Conservation (phyloP, 2,888 invertebrate genomes). For the Scelioninae gen. 2 region DNA sequence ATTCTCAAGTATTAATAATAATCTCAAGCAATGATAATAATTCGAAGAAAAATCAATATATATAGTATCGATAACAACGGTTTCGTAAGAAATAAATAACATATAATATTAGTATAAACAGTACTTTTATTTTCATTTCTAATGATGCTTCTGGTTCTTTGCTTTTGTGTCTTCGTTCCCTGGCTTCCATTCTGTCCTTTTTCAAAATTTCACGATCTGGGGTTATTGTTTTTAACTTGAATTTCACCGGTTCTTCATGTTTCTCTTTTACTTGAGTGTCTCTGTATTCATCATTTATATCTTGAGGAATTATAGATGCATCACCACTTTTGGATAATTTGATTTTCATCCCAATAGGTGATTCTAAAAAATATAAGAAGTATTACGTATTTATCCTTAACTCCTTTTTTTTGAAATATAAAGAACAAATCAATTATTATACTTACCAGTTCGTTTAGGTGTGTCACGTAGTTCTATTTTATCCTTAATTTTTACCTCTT, state of each 20-base stretch:
- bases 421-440: no score
- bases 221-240: slow-evolving; percentile 46
- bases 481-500: slow-evolving; percentile 55
- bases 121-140: slow-evolving; percentile 71
- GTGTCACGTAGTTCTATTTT: slow-evolving; percentile 62
- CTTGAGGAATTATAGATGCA: slow-evolving; percentile 69
- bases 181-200: slow-evolving; percentile 61
- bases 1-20: no score
- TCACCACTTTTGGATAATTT: slow-evolving; percentile 69
- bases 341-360: slow-evolving; percentile 71
- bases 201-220: slow-evolving; percentile 47
- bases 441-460: slow-evolving; percentile 62
- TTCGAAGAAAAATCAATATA: no score
- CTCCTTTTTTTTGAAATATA: no score
- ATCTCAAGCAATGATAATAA: no score
- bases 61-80: no score
- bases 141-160: slow-evolving; percentile 63
- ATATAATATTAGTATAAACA: background rate
- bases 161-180: slow-evolving; percentile 63
- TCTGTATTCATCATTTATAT: slow-evolving; percentile 63
- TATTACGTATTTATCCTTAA: no score
- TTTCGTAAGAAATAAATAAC: no score
- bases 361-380: slow-evolving; percentile 61
- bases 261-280: slow-evolving; percentile 62
- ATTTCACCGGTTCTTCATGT: slow-evolving; percentile 58